Base-by-base conservation (phyloP, 2,113 vertebrate species). In the Pristiophorus japonicus region DNA sequence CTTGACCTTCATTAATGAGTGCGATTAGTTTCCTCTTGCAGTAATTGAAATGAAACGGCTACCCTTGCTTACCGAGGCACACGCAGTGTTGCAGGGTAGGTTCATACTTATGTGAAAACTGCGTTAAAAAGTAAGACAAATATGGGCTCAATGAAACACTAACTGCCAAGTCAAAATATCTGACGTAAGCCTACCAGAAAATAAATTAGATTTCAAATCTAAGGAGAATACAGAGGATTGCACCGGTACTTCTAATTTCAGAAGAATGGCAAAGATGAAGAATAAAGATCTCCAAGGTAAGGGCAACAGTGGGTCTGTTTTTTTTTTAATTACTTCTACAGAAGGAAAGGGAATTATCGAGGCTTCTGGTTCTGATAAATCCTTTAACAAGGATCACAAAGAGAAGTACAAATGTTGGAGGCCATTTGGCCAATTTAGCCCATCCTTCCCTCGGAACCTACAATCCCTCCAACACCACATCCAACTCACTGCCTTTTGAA, bases 1-100 rank as follows among this genome's bases (percentile, higher is more conserved):
- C 65, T 94, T 67, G 62, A 47, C 63, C 38, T 67, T 94, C 66
- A 70, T 94, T 94, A 94, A 94, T 70, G 66, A 94, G 27, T 70
- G 42, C 14, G 27, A 67, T 67, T 67, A 51, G 42, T 70, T 94
- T 94, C 93, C 93, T 51, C 42, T 70, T 27, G 14, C 51, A 73
- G 93, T 30, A 73, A 94, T 73, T 94, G 93, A 70, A 94, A 73
- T 34, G 7, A 67, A 73, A 45, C 38, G 24, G 42, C 24, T 87
- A 22, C 45, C 84, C 16, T 20, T 24, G 18, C 84, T 47, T 45
- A 45, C 16, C 38, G 90, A 42, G 90, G 16, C 34, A 8, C 6
- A 12, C 22, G 62, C 62, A 42, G 12, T 67, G n/a, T 66, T 94
- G 51, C 87, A 55, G 2, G 27, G 84, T 47, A 38, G 75, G n/a